These are phyloP conservation scores for Ia io DNA, from an alignment of 2,113 vertebrate genomes.

Conservation along the genomic window DNA sequence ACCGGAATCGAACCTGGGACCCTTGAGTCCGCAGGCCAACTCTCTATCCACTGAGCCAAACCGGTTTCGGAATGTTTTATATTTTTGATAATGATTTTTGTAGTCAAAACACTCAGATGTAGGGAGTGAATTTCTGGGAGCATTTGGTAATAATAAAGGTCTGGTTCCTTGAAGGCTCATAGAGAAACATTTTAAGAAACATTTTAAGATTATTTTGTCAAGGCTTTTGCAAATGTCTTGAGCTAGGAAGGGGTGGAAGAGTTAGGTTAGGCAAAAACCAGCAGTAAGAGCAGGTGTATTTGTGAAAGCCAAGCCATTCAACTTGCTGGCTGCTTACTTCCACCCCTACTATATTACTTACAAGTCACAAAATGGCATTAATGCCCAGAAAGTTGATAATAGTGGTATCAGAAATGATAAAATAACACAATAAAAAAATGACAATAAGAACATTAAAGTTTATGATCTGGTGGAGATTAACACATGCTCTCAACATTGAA, in stretches of 20 bases:
- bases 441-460: slow-evolving; percentile 46
- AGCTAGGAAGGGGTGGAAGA: not conserved
- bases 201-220: slow-evolving; percentile 24
- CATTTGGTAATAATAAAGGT: not conserved
- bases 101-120: not conserved
- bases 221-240: not conserved
- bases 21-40: no score
- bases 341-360: slow-evolving; percentile 40
- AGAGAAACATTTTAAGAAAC: slow-evolving; percentile 24
- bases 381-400: slow-evolving; percentile 27
- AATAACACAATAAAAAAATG: slow-evolving; percentile 28
- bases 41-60: no score
- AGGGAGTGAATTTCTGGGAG: not conserved
- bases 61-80: no score
- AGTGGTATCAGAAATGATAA: slow-evolving; percentile 48
- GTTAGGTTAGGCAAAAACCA: not conserved
- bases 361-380: slow-evolving; percentile 24
- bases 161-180: not conserved
- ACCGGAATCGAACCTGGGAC: no score
- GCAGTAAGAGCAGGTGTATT: not conserved
- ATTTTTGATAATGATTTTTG: not conserved
- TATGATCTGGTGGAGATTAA: slow-evolving; percentile 38
- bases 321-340: not conserved
- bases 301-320: slow-evolving; percentile 26
- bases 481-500: slow-evolving; percentile 51